A percentile compares a stretch with the other conserved stretches of the same genome.
Conservation (phyloP, 2,113 vertebrate species). For the Atlantisia rogersi region DNA sequence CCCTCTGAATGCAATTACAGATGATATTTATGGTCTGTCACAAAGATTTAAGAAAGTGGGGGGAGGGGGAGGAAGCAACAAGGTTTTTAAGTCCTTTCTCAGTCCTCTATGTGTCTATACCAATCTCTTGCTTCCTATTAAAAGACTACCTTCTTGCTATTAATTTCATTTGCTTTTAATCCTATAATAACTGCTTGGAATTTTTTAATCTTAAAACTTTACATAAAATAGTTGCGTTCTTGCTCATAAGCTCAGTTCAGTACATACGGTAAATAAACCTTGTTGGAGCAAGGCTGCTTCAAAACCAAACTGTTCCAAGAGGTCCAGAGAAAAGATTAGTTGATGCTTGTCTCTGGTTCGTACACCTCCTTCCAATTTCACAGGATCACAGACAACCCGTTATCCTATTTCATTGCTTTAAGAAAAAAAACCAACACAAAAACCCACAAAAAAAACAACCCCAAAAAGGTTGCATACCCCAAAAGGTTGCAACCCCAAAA, state of each 20-base stretch:
- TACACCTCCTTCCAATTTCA: not conserved
- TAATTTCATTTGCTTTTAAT: constrained; percentile 37
- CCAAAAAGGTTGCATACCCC: not conserved
- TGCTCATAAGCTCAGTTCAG: not conserved
- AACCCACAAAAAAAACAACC: no score
- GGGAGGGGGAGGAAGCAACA: not conserved
- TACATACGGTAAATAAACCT: not conserved
- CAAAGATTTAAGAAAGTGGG: not conserved
- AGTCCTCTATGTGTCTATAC: not conserved
- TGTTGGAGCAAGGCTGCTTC: not conserved
- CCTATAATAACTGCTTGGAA: constrained; percentile 26
- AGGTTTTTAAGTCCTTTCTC: not conserved
- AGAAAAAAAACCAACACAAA: not conserved
- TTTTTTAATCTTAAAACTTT: not conserved
- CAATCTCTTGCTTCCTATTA: constrained; percentile 3
- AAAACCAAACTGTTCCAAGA: not conserved
- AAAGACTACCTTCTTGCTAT: constrained; percentile 6
- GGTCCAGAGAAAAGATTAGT: not conserved
- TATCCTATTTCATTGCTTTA: not conserved
- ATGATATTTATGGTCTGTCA: not conserved
- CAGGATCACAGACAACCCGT: not conserved
- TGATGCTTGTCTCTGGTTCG: not conserved
- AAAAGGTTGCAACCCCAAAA: no score
- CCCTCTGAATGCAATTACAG: not conserved
- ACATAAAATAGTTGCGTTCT: not conserved